Evolutionary conservation across 1,140 invertebrate genomes (phyloP).

Genomic region (Dysdera silvatica): DNA sequence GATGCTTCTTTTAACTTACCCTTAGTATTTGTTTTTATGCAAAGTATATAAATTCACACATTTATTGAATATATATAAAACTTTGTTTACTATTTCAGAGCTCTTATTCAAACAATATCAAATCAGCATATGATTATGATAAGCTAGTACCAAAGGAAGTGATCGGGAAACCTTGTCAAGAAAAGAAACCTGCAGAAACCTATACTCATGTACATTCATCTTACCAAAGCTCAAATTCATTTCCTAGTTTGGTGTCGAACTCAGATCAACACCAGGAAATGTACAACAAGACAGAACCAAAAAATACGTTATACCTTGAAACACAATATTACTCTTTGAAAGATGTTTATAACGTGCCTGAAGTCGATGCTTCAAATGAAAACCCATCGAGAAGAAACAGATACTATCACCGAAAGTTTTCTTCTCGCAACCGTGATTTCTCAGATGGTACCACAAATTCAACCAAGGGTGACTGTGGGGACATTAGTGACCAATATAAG

Average conservation of each 20-base stretch:
- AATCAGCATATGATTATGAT: constrained; percentile 28
- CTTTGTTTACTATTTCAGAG: constrained; percentile 13
- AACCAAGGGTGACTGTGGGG: constrained; percentile 10
- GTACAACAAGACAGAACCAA: not conserved
- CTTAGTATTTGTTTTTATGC: not conserved
- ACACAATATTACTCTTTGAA: constrained; percentile 14
- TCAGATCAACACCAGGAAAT: not conserved
- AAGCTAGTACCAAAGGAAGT: constrained; percentile 28
- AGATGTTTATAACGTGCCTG: constrained; percentile 7
- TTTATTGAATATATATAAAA: not conserved
- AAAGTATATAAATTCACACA: not conserved
- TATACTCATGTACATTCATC: not conserved
- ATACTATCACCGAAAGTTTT: constrained; percentile 7
- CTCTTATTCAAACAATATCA: constrained; percentile 25
- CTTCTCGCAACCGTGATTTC: not conserved
- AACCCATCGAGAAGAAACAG: not conserved
- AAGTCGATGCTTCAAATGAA: not conserved
- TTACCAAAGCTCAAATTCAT: constrained; percentile 13
- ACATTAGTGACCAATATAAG: constrained; percentile 28
- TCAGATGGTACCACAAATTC: not conserved
- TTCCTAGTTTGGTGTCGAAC: constrained; percentile 4
- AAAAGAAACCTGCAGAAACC: constrained; percentile 15
- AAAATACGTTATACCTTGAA: no score
- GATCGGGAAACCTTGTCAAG: constrained; percentile 24
- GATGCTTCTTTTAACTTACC: not conserved